These are phyloP conservation scores for Myotis davidii DNA, from an alignment of 2,113 vertebrate genomes.

Conservation along the genomic window DNA sequence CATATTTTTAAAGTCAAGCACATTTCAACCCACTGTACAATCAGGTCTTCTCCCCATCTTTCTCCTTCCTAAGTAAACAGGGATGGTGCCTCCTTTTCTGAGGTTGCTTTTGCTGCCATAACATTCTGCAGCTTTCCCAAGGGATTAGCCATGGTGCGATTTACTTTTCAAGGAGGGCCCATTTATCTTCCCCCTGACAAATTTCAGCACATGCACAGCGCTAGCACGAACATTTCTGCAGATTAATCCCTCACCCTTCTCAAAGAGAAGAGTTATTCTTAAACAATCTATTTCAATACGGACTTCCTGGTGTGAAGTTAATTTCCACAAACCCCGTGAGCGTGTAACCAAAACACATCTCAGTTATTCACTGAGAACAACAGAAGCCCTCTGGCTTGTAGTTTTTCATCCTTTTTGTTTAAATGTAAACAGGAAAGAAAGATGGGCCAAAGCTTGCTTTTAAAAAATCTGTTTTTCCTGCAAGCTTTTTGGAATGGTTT, in stretches of 20 bases:
- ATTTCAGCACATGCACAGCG: slow-evolving; percentile 85
- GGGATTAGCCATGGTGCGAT: slow-evolving; percentile 81
- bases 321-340: slow-evolving; percentile 80
- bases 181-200: slow-evolving; percentile 88
- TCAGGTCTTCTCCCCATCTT: slow-evolving; percentile 71
- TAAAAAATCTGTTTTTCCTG: slow-evolving; percentile 44
- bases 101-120: slow-evolving; percentile 84
- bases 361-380: slow-evolving; percentile 69
- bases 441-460: slow-evolving; percentile 36
- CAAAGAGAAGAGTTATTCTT: slow-evolving; percentile 85
- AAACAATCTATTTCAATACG: slow-evolving; percentile 82
- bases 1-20: not conserved
- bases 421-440: slow-evolving; percentile 66
- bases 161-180: slow-evolving; percentile 87
- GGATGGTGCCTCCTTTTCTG: slow-evolving; percentile 78
- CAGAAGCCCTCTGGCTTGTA: slow-evolving; percentile 65
- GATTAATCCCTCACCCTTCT: slow-evolving; percentile 85
- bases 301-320: slow-evolving; percentile 73
- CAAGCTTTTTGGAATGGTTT: slow-evolving; percentile 52
- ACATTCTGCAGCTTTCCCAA: slow-evolving; percentile 84
- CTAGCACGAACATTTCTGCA: slow-evolving; percentile 84
- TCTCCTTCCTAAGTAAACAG: slow-evolving; percentile 83
- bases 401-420: slow-evolving; percentile 63
- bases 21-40: not conserved
- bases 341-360: slow-evolving; percentile 54